Percentiles rank a stretch among this genome's conserved stretches.
Conservation (phyloP, 2,797 vertebrate species). For the Muscicapa comitata region DNA sequence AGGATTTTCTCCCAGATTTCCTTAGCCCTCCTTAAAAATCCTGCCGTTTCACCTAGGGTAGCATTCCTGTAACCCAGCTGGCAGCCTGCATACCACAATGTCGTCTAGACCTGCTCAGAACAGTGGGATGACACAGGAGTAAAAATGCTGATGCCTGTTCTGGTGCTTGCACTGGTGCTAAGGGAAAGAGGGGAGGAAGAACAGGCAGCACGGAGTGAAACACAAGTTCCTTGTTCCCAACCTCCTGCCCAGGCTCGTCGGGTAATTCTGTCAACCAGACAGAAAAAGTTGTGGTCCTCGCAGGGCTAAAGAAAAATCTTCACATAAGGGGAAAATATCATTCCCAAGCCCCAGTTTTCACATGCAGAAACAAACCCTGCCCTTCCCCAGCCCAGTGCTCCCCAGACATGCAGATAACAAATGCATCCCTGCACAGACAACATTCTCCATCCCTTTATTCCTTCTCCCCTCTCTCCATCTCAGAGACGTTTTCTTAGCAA, state of each 20-base stretch:
- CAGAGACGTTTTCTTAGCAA: background rate
- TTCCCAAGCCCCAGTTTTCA: background rate
- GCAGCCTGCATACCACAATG: slow-evolving; percentile 23
- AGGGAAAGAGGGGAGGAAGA: slow-evolving; percentile 26
- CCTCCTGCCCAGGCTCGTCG: slow-evolving; percentile 35
- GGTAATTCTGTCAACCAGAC: background rate
- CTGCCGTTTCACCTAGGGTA: slow-evolving; percentile 7
- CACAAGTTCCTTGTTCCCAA: slow-evolving; percentile 43
- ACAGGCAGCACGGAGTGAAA: background rate
- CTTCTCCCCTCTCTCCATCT: background rate
- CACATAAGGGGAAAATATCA: background rate
- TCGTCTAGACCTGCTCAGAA: slow-evolving; percentile 49
- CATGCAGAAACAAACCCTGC: background rate
- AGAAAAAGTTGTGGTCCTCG: background rate
- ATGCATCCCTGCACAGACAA: background rate
- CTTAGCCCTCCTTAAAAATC: background rate
- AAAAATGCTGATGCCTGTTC: slow-evolving; percentile 57
- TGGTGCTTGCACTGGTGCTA: background rate
- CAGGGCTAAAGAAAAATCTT: background rate
- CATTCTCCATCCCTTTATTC: background rate
- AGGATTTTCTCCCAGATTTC: background rate
- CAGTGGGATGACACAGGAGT: slow-evolving; percentile 40
- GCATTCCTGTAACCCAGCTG: slow-evolving; percentile 8
- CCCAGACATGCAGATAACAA: background rate
- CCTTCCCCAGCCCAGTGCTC: background rate